These are phyloP conservation scores for Drosophila virilis DNA, from an alignment of 1,140 invertebrate genomes.

Conservation along the genomic window DNA sequence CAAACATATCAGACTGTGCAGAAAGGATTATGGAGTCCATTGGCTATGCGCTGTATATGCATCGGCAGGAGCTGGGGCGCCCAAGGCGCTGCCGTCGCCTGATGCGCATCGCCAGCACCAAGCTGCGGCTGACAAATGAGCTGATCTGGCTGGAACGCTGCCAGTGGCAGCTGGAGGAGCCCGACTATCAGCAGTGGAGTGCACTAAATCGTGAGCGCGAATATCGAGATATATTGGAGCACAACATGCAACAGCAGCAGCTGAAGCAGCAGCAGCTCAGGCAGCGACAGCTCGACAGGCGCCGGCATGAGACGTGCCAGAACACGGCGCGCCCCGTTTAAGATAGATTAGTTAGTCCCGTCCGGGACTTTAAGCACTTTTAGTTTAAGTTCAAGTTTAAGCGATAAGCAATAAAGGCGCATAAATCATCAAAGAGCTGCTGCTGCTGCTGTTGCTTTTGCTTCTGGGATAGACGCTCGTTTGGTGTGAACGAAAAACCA, in stretches of 20 bases:
- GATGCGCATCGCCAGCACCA: constrained; percentile 60
- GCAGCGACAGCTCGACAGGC: constrained; percentile 10
- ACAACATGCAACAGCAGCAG: constrained; percentile 54
- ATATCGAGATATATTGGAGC: constrained; percentile 52
- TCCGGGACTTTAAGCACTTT: neutral
- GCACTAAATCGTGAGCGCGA: constrained; percentile 53
- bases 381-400: constrained; percentile 11
- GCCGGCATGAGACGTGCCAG: neutral
- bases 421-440: constrained; percentile 47
- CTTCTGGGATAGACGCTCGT: neutral
- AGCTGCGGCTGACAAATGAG: constrained; percentile 65
- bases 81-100: constrained; percentile 49
- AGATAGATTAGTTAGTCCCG: constrained; percentile 7
- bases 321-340: neutral
- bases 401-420: constrained; percentile 40
- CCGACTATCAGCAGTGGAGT: constrained; percentile 40
- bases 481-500: constrained; percentile 34
- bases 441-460: neutral
- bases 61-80: constrained; percentile 56
- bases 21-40: constrained; percentile 21
- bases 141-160: constrained; percentile 48
- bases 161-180: constrained; percentile 47
- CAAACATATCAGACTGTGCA: no score
- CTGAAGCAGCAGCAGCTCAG: constrained; percentile 32
- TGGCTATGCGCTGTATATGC: constrained; percentile 64